phyloP scores from a whole-genome alignment of 2,797 vertebrate genomes.

The Eospalax fontanierii region DNA sequence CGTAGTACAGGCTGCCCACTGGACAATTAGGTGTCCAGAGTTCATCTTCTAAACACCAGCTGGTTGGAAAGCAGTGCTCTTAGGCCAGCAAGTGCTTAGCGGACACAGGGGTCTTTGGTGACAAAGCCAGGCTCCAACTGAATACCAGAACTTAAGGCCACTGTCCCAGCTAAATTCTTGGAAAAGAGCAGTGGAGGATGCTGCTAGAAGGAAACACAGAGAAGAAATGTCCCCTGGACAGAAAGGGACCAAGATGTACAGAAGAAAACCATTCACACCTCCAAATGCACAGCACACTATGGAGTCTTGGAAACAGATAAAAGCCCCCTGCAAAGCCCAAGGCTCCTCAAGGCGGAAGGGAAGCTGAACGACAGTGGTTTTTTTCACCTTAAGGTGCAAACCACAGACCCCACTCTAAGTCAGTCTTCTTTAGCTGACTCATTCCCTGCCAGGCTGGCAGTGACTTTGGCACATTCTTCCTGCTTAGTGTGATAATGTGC shows the following conservation, averaged over 20 bases:
- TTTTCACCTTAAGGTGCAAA: not conserved
- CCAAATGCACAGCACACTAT: not conserved
- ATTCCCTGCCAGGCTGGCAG: not conserved
- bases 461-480: not conserved
- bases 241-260: not conserved
- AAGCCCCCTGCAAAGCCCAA: not conserved
- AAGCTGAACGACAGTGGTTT: not conserved
- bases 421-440: not conserved
- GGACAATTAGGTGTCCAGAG: not conserved
- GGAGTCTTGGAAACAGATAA: not conserved
- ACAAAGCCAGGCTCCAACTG: not conserved
- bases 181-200: rapidly evolving
- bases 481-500: not conserved
- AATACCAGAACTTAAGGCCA: rapidly evolving
- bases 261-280: not conserved
- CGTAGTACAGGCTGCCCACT: not conserved
- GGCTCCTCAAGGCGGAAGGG: rapidly evolving
- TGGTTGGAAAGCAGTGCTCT: not conserved
- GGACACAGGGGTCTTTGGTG: not conserved
- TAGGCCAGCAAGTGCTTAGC: rapidly evolving
- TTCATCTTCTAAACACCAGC: too few species aligned
- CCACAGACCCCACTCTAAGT: not conserved
- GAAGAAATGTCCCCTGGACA: not conserved
- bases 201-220: not conserved
- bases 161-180: not conserved